These are phyloP conservation scores for Rhadina sibilatrix DNA, from an alignment of 2,113 vertebrate species.

Conservation along the genomic window DNA sequence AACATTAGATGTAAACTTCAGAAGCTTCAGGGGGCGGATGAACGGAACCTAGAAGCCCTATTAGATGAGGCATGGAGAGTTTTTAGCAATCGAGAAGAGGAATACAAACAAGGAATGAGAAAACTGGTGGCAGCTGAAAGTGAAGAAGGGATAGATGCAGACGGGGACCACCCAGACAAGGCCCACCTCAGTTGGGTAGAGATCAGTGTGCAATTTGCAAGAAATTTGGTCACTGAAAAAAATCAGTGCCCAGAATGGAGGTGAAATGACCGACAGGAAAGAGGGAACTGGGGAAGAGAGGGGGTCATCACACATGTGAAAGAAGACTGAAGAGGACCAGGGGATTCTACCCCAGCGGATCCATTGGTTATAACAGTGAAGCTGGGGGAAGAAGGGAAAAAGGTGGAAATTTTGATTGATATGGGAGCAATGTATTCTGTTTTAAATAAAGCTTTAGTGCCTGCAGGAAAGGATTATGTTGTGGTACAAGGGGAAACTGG, in stretches of 20 bases:
- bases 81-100: no score
- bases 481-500: background rate
- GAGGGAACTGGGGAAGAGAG: background rate
- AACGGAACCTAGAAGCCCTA: no score
- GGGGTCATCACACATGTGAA: no score
- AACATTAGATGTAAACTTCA: no score
- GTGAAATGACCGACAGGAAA: background rate
- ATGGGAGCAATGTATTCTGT: background rate
- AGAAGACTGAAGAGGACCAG: no score
- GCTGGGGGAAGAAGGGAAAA: background rate
- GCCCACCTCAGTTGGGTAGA: background rate
- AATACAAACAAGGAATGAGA: no score
- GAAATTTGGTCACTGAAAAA: background rate
- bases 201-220: background rate
- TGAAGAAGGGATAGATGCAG: no score
- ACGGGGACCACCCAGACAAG: background rate
- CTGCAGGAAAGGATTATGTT: background rate
- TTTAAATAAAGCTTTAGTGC: background rate
- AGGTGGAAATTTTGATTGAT: background rate
- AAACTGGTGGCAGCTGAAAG: no score
- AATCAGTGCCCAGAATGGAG: background rate
- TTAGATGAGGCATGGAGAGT: no score
- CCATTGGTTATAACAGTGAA: background rate
- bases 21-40: no score
- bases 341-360: background rate